Conservation (phyloP, 2,113 vertebrate genomes). For the Spea bombifrons region DNA sequence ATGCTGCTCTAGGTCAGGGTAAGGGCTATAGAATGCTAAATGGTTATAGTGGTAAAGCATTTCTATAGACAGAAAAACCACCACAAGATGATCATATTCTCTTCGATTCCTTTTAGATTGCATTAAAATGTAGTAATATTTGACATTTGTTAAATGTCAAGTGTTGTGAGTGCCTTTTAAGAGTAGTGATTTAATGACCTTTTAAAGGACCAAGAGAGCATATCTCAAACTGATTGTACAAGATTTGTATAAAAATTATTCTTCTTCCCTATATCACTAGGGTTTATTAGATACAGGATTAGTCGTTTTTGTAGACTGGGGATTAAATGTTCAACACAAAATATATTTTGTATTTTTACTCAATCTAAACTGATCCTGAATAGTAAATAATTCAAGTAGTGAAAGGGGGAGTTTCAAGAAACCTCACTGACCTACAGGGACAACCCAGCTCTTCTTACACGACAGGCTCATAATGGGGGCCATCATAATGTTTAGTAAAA, state of each 20-base stretch:
- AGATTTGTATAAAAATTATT: not conserved
- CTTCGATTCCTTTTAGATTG: not conserved
- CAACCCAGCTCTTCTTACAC: too few relatives aligned
- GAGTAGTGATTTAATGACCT: constrained; percentile 23
- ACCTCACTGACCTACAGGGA: too few relatives aligned
- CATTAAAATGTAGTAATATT: not conserved
- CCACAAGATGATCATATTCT: not conserved
- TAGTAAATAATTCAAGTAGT: too few relatives aligned
- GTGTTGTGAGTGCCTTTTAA: not conserved
- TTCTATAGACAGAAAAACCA: not conserved
- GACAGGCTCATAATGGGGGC: too few relatives aligned
- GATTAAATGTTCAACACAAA: too few relatives aligned
- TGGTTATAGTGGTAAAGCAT: not conserved
- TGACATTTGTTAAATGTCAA: constrained; percentile 1
- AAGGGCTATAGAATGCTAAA: too few relatives aligned
- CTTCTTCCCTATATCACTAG: not conserved
- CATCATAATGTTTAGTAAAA: too few relatives aligned
- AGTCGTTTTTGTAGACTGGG: too few relatives aligned
- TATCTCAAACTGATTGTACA: not conserved
- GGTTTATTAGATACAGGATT: not conserved
- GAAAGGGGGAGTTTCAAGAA: too few relatives aligned
- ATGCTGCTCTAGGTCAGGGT: too few relatives aligned
- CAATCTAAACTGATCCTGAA: too few relatives aligned
- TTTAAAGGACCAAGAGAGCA: not conserved
- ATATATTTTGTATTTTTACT: too few relatives aligned